phyloP scores from a whole-genome alignment of 2,888 invertebrate genomes.

The Augiades crinisus region DNA sequence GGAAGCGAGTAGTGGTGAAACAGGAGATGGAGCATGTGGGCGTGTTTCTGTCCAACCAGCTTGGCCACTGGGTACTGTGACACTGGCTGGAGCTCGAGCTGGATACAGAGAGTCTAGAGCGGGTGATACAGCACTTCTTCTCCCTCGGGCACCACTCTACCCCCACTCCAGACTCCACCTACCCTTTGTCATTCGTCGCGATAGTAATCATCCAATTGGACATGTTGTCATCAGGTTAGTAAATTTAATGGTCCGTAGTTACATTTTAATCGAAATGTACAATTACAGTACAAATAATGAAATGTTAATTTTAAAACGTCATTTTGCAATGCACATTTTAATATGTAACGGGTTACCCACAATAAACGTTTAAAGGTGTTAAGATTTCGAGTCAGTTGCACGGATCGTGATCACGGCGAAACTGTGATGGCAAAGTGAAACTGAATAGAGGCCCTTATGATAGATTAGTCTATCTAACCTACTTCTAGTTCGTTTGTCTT shows the following conservation, averaged over 20 bases:
- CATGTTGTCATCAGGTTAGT: conserved; percentile 93
- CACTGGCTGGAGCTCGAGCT: conserved; percentile 88
- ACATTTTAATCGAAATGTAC: too few relatives aligned
- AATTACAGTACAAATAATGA: too few relatives aligned
- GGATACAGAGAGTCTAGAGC: conserved; percentile 92
- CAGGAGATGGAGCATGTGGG: conserved; percentile 87
- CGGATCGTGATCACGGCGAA: too few relatives aligned
- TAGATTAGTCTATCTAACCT: too few relatives aligned
- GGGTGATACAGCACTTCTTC: conserved; percentile 90
- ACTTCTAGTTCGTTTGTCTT: too few relatives aligned
- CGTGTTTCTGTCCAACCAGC: conserved; percentile 85
- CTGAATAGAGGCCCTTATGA: too few relatives aligned
- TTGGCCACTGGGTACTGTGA: conserved; percentile 84
- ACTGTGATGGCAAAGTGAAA: too few relatives aligned
- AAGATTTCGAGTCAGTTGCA: too few relatives aligned
- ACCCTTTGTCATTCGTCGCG: conserved; percentile 92
- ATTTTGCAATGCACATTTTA: too few relatives aligned
- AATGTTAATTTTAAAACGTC: too few relatives aligned
- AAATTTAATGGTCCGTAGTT: not conserved
- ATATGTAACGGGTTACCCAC: too few relatives aligned
- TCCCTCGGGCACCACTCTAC: conserved; percentile 94
- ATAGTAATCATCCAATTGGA: conserved; percentile 85
- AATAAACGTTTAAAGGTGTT: too few relatives aligned
- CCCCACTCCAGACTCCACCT: conserved; percentile 94
- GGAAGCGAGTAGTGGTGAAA: conserved; percentile 87